phyloP scores from a whole-genome alignment of 2,113 vertebrate species.

The Delphinapterus leucas region DNA sequence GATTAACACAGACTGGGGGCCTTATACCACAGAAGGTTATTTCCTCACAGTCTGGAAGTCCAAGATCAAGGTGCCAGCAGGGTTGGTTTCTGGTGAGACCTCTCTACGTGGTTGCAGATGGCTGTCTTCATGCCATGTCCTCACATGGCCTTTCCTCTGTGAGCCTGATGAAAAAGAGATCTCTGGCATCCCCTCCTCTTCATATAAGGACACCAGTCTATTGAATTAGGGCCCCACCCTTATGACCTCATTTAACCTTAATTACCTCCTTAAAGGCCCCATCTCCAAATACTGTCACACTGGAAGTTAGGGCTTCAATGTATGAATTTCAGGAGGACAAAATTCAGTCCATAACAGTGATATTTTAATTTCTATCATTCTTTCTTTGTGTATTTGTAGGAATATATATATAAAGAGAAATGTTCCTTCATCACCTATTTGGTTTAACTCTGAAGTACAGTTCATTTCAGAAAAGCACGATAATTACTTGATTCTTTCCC shows the following conservation, averaged over 20 bases:
- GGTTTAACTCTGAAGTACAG: background rate
- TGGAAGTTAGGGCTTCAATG: background rate
- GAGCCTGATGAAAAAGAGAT: background rate
- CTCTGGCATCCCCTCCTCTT: background rate
- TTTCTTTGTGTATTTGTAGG: background rate
- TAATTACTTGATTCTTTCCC: background rate
- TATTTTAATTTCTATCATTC: background rate
- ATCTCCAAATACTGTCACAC: background rate
- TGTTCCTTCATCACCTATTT: background rate
- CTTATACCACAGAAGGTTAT: background rate
- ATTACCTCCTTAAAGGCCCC: background rate
- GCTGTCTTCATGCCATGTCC: no score
- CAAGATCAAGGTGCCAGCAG: background rate
- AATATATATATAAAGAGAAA: background rate
- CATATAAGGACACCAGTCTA: background rate
- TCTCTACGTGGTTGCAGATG: no score
- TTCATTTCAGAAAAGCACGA: background rate
- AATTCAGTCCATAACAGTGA: background rate
- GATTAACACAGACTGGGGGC: background rate
- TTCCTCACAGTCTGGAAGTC: background rate
- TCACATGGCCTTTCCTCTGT: background rate
- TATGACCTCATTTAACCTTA: background rate
- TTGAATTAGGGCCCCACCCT: background rate
- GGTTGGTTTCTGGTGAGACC: no score
- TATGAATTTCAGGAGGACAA: background rate